phyloP scores from a whole-genome alignment of 2,797 vertebrate genomes.

The Telmatherina bonti region DNA sequence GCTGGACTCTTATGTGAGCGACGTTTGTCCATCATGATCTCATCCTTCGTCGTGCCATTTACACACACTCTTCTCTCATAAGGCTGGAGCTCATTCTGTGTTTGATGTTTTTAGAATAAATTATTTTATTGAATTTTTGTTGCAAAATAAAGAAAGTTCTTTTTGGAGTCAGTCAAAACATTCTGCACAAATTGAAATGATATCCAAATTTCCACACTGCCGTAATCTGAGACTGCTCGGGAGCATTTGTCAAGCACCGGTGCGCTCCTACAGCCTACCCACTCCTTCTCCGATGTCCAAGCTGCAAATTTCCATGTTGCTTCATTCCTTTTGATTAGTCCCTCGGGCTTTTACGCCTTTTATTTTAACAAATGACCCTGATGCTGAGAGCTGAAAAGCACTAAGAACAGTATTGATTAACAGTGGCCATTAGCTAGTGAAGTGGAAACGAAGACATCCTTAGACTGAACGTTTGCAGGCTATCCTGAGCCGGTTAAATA shows the following conservation, averaged over 20 bases:
- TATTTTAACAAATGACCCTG: conserved; percentile 80
- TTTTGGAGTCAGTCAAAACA: not conserved
- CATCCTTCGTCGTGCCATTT: conserved; percentile 36
- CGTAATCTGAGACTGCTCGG: conserved; percentile 45
- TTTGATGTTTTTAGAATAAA: conserved; percentile 13
- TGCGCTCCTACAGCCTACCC: not conserved
- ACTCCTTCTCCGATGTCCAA: conserved; percentile 45
- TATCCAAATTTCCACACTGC: not conserved
- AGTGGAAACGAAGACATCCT: conserved; percentile 65
- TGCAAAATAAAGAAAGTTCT: not conserved
- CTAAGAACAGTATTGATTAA: conserved; percentile 81
- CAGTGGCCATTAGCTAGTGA: conserved; percentile 69
- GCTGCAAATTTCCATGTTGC: conserved; percentile 60
- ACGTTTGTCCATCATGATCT: conserved; percentile 83
- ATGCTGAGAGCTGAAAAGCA: conserved; percentile 73
- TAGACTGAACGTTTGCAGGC: conserved; percentile 56
- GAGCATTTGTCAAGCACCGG: conserved; percentile 14
- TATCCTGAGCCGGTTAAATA: conserved; percentile 65
- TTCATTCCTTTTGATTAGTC: conserved; percentile 77
- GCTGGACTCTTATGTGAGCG: conserved; percentile 82
- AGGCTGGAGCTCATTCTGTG: not conserved
- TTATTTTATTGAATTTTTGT: not conserved
- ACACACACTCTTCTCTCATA: not conserved
- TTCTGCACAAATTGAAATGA: not conserved
- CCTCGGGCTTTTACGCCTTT: conserved; percentile 63